A percentile compares a stretch with the other conserved stretches of the same genome.
Evolutionary conservation across 2,113 vertebrate species (phyloP).

Genomic region (Cettia cetti): DNA sequence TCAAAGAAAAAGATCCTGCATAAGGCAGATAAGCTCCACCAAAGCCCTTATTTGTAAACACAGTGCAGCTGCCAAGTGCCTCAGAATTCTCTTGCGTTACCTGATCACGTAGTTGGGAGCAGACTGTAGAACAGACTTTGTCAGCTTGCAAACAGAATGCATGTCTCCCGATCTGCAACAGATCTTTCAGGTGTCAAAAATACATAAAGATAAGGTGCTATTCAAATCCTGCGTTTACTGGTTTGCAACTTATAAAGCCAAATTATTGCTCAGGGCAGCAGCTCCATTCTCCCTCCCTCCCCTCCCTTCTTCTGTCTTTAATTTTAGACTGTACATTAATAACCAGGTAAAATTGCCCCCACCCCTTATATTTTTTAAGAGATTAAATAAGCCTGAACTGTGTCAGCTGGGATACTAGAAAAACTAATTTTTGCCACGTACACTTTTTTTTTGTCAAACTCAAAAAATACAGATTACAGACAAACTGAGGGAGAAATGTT

Average conservation of each 20-base stretch:
- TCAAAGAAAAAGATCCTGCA: slow-evolving; percentile 24
- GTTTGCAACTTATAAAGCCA: neutral
- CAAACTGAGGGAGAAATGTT: neutral
- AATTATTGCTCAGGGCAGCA: neutral
- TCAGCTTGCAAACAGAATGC: slow-evolving; percentile 26
- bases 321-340: neutral
- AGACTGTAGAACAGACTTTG: slow-evolving; percentile 48
- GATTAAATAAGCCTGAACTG: neutral
- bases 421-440: neutral
- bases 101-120: slow-evolving; percentile 53
- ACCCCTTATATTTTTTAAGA: neutral
- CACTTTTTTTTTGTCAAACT: neutral
- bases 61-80: slow-evolving; percentile 29
- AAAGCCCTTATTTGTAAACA: slow-evolving; percentile 63
- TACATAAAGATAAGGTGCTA: slow-evolving; percentile 4
- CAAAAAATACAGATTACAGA: neutral
- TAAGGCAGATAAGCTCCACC: slow-evolving; percentile 50
- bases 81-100: slow-evolving; percentile 28
- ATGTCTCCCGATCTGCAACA: neutral
- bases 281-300: neutral
- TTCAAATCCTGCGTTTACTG: neutral
- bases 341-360: neutral
- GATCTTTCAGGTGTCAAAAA: slow-evolving; percentile 30
- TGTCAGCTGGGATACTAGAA: neutral
- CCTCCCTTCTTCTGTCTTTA: neutral